Base-by-base conservation (phyloP, 2,113 vertebrate genomes). In the Rhodinocichla rosea region DNA sequence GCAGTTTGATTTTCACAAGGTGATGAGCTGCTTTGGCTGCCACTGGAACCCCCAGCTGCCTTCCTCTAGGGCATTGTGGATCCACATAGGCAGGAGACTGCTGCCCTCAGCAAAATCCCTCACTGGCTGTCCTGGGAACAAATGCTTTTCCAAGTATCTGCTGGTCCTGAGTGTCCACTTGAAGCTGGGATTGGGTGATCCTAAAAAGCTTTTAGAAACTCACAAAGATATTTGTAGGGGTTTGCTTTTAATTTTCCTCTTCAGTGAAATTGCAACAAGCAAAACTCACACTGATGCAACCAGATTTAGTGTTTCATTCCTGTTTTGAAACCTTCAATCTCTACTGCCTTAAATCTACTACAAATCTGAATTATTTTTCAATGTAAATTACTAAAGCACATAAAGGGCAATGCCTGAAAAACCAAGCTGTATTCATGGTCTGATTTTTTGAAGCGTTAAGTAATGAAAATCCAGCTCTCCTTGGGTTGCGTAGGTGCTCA, bases 61-160 rank as follows among this genome's bases (percentile, higher is more conserved):
- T 80, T 90, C 80, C 60, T 91, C 71, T 65, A 59, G 59, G 68
- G 26, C 63, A 16, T 18, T 60, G 9, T 13, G 33, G 17, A 63
- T 27, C 59, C 0, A 1, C 16, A 10, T 5, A 62, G 37, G 12
- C 11, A 53, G 70, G 42, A 91, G 3, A 28, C 10, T 59, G 71
- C 59, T 77, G 55, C 55, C 45, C 67, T 82, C 74, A 76, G 67
- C 50, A 80, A 42, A 50, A 16, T 9, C 5, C 22, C 23, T 83
- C 0, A 0, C 17, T 24, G 2, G 22, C 10, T 30, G n/a, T 62
- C 50, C 59, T 55, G 59, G 33, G 56, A 85, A 30, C 0, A 4
- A 57, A 27, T 0, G 0, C 40, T 87, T 62, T 37, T 52, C 28
- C 22, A 15, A 16, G 42, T 7, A 50, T 16, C 33, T 65, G 9